Base-by-base conservation (phyloP, 2,797 vertebrate genomes). In the Halcyon smyrnensis region DNA sequence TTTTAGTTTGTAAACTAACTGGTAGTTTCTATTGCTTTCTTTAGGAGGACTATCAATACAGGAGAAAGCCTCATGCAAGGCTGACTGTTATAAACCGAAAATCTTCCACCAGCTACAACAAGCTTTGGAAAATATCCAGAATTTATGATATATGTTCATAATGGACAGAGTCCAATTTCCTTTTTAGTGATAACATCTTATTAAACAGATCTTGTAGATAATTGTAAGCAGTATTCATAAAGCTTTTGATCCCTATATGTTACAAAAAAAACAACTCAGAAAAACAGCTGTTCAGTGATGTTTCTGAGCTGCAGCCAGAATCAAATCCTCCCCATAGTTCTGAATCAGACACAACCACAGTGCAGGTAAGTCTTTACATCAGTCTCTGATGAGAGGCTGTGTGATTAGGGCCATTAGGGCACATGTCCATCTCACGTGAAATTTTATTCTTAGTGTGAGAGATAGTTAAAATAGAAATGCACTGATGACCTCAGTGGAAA, bases 391-490 rank as follows among this genome's bases (percentile, higher is more conserved):
- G 39, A 21, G 69, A 76, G 34, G 17, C 34, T 86, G 16, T 53
- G 63, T 65, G 41, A 90, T 73, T 65, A 81, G 27, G 18, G 20
- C 27, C 36, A 41, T 41, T 64, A 87, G 39, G 36, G 43, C 30
- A 64, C 32, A 60, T 0, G 0, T 70, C 48, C 39, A 8, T 41
- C 37, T 70, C 34, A 36, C 45, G 53, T 62, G 4, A 64, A 71
- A 75, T 80, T 69, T 94, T 92, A 53, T 54, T 20, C 20, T 60
- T 62, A 68, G 9, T 53, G 77, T 69, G 30, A 70, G 34, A 84
- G 87, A 70, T 17, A 64, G 39, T 92, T 82, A 89, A 92, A 94
- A 87, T 77, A 77, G 21, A 73, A 59, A 56, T 84, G 15, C 4
- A 36, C 82, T 43, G 53, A 56, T 51, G 21, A 74, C 17, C 84